These are phyloP conservation scores for Diabrotica balteata DNA, from an alignment of 2,888 invertebrate genomes.

Conservation along the genomic window DNA sequence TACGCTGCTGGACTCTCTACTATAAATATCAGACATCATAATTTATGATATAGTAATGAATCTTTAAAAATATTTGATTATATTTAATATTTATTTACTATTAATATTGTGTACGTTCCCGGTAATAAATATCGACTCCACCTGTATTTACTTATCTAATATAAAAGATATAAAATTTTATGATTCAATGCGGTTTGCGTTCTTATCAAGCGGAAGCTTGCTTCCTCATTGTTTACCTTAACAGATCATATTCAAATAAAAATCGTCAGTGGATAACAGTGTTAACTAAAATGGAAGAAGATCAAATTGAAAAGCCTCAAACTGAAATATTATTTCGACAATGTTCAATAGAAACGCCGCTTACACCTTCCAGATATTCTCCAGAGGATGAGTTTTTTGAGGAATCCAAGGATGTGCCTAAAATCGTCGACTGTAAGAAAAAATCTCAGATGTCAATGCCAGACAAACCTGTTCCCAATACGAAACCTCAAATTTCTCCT, in stretches of 20 bases:
- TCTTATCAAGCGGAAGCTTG: slow-evolving; percentile 1
- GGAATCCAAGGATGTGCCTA: slow-evolving; percentile 14
- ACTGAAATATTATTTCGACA: slow-evolving; percentile 49
- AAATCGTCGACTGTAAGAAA: slow-evolving; percentile 28
- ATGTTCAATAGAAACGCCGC: slow-evolving; percentile 50
- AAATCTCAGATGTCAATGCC: slow-evolving; percentile 8
- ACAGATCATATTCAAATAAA: not conserved
- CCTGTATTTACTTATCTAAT: slow-evolving; percentile 7
- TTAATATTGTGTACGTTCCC: too few relatives aligned
- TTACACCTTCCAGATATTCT: slow-evolving; percentile 39
- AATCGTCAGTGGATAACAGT: not conserved
- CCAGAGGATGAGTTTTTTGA: slow-evolving; percentile 37
- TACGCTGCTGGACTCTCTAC: too few relatives aligned
- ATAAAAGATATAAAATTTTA: not conserved
- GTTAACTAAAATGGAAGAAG: slow-evolving; percentile 36
- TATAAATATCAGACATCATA: too few relatives aligned
- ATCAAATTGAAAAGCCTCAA: slow-evolving; percentile 47
- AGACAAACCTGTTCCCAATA: not conserved
- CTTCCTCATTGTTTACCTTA: slow-evolving; percentile 4
- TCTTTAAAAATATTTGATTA: too few relatives aligned
- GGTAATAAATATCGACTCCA: not conserved
- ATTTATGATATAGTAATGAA: too few relatives aligned
- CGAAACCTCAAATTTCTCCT: slow-evolving; percentile 3
- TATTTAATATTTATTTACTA: too few relatives aligned
- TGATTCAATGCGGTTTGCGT: not conserved